Evolutionary conservation across 2,888 invertebrate genomes (phyloP).

Genomic region (Eristalis tenax): DNA sequence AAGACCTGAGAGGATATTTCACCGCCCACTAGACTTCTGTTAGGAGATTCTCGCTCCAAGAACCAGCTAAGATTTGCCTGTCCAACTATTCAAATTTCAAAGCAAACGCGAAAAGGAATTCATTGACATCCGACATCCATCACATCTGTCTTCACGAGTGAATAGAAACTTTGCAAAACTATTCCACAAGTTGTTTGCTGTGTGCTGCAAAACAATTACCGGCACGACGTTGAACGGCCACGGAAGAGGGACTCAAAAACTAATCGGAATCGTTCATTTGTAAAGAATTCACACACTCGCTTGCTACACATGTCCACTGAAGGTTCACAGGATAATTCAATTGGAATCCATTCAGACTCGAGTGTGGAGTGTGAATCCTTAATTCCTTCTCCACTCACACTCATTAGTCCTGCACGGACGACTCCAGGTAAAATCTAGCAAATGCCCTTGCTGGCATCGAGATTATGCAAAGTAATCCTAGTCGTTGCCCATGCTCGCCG

Average conservation of each 20-base stretch:
- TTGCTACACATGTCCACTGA: slow-evolving; percentile 2
- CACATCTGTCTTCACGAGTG: no score
- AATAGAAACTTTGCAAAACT: no score
- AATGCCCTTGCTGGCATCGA: background rate
- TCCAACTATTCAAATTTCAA: no score
- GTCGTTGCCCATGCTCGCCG: background rate
- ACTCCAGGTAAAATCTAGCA: background rate
- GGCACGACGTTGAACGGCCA: background rate
- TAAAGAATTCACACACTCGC: background rate
- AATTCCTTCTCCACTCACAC: slow-evolving; percentile 4
- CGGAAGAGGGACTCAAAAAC: background rate
- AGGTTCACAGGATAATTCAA: slow-evolving; percentile 24
- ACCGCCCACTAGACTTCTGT: no score
- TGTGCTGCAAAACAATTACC: no score
- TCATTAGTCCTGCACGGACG: background rate
- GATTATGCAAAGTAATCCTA: slow-evolving; percentile 21
- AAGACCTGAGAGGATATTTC: no score
- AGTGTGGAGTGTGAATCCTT: background rate
- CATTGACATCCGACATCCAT: no score
- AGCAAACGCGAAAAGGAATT: no score
- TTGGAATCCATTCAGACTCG: slow-evolving; percentile 18
- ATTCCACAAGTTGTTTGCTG: no score
- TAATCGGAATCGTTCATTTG: background rate
- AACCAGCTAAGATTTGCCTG: no score
- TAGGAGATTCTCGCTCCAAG: no score